Conservation (phyloP, 1,140 invertebrate genomes). For the Lordiphosa mommai region DNA sequence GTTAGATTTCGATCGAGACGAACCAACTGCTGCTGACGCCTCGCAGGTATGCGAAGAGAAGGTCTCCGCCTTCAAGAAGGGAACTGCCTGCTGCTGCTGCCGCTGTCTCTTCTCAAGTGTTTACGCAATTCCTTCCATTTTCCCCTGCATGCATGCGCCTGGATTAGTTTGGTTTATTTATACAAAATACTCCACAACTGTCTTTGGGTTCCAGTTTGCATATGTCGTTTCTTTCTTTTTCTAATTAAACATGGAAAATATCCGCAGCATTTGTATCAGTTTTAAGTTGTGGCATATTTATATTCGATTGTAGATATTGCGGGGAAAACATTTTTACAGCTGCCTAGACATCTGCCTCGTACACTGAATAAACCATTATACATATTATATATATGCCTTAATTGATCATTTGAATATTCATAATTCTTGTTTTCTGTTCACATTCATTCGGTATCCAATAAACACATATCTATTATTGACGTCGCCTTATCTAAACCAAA, state of each 20-base stretch:
- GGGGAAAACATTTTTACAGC: slow-evolving; percentile 1
- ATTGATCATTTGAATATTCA: not conserved
- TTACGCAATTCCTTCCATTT: slow-evolving; percentile 11
- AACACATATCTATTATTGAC: not conserved
- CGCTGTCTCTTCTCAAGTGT: slow-evolving; percentile 9
- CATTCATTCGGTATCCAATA: not conserved
- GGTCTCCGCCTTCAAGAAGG: slow-evolving; percentile 7
- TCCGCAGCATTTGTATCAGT: slow-evolving; percentile 6
- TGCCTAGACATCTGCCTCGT: slow-evolving; percentile 1
- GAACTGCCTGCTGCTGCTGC: slow-evolving; percentile 1
- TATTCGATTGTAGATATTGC: not conserved
- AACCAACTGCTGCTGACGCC: not conserved
- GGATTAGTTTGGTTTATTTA: slow-evolving; percentile 13
- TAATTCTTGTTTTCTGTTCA: not conserved
- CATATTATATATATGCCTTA: not conserved
- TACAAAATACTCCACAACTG: not conserved
- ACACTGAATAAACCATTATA: not conserved
- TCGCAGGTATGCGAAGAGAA: not conserved
- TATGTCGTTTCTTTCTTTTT: slow-evolving; percentile 10
- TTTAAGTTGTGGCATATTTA: slow-evolving; percentile 9
- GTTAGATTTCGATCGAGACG: slow-evolving; percentile 11
- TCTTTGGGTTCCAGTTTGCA: slow-evolving; percentile 7
- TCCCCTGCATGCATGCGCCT: not conserved
- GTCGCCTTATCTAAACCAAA: slow-evolving; percentile 4
- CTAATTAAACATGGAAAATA: slow-evolving; percentile 10